phyloP scores from a whole-genome alignment of 2,888 invertebrate species.

The Yponomeuta malinellus region DNA sequence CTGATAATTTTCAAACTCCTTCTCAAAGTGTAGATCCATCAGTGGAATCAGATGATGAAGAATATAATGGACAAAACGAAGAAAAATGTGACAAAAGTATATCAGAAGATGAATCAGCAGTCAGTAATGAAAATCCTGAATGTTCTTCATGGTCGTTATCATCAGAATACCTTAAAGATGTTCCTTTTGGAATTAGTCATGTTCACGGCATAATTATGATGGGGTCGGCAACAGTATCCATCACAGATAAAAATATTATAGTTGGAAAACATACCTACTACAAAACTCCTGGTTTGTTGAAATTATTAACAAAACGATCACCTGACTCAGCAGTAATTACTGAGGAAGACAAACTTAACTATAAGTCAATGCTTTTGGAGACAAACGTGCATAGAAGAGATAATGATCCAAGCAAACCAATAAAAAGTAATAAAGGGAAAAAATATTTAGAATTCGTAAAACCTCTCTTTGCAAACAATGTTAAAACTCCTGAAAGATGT shows the following conservation, averaged over 20 bases:
- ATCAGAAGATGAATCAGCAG: not conserved
- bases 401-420: not conserved
- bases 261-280: not conserved
- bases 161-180: constrained; percentile 2
- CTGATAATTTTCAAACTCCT: too few species aligned
- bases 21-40: too few species aligned
- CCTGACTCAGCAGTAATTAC: constrained; percentile 5
- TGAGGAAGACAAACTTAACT: constrained; percentile 4
- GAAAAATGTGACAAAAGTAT: too few species aligned
- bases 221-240: not conserved
- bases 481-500: too few species aligned
- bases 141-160: constrained; percentile 10
- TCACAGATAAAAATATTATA: constrained; percentile 1
- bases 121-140: not conserved
- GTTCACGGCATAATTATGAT: constrained; percentile 6
- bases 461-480: too few species aligned
- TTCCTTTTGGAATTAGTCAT: constrained; percentile 11
- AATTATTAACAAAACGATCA: not conserved
- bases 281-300: not conserved
- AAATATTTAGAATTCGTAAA: constrained; percentile 2
- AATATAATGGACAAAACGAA: too few species aligned
- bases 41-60: too few species aligned
- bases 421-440: constrained; percentile 5
- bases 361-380: constrained; percentile 5
- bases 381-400: not conserved